Percentiles rank a stretch among this genome's conserved stretches.
phyloP scores from a whole-genome alignment of 2,797 vertebrate genomes.

The Sebastes matsubarae region DNA sequence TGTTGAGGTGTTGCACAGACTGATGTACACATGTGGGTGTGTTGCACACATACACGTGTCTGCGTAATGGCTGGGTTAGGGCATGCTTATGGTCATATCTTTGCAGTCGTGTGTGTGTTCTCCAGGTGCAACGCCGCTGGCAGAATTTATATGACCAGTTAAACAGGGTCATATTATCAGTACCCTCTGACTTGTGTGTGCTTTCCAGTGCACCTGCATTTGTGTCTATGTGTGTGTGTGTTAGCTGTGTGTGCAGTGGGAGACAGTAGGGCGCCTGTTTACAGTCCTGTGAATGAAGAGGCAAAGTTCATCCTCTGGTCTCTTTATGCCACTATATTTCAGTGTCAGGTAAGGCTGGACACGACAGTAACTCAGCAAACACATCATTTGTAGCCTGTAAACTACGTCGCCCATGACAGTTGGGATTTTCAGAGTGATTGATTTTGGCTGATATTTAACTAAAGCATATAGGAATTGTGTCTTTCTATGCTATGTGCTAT shows the following conservation, averaged over 20 bases:
- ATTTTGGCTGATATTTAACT: slow-evolving; percentile 4
- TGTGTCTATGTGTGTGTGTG: slow-evolving; percentile 31
- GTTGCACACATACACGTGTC: not conserved
- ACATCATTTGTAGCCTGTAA: slow-evolving; percentile 29
- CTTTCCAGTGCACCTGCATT: slow-evolving; percentile 48
- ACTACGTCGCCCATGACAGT: not conserved
- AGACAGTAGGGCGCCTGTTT: slow-evolving; percentile 59
- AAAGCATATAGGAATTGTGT: not conserved
- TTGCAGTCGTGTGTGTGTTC: slow-evolving; percentile 34
- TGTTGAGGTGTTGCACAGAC: not conserved
- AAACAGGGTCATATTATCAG: slow-evolving; percentile 69
- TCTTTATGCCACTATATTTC: slow-evolving; percentile 45
- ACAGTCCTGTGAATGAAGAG: slow-evolving; percentile 66
- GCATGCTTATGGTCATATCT: slow-evolving; percentile 16
- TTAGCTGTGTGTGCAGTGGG: slow-evolving; percentile 26
- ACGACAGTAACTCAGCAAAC: slow-evolving; percentile 45
- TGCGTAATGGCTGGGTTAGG: not conserved
- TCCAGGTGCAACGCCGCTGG: slow-evolving; percentile 50
- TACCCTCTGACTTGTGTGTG: slow-evolving; percentile 56
- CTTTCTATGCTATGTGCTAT: not conserved
- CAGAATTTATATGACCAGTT: slow-evolving; percentile 59
- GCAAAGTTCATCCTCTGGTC: slow-evolving; percentile 70
- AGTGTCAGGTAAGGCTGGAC: slow-evolving; percentile 39
- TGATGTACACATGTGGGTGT: not conserved
- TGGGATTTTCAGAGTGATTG: not conserved